Percentiles rank a stretch among this genome's conserved stretches.
Conservation (phyloP, 1,140 invertebrate species). For the Zaprionus inermis region DNA sequence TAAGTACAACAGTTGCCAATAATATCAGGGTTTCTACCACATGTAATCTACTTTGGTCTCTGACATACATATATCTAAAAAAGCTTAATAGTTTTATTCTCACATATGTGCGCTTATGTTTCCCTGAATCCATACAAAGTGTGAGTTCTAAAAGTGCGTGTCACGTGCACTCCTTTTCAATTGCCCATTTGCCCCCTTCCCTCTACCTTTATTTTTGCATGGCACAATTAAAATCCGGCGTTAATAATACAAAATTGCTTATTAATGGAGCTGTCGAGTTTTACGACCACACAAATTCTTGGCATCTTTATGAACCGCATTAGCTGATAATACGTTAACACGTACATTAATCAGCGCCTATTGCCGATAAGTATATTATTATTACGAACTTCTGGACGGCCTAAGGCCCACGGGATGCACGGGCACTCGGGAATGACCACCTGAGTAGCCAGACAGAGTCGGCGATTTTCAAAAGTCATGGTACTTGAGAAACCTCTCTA, state of each 20-base stretch:
- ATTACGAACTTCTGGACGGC: background rate
- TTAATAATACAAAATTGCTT: constrained; percentile 75
- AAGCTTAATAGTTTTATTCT: background rate
- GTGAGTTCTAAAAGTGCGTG: background rate
- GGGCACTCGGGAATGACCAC: background rate
- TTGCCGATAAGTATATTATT: constrained; percentile 17
- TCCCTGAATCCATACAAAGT: background rate
- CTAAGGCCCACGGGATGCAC: background rate
- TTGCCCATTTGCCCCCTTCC: background rate
- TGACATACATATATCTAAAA: background rate
- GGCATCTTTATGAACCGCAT: constrained; percentile 57
- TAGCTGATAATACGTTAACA: constrained; percentile 11
- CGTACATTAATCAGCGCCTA: constrained; percentile 1
- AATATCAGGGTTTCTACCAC: background rate
- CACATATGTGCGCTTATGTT: background rate
- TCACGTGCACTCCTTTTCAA: background rate
- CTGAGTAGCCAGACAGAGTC: constrained; percentile 17
- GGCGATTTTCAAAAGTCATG: constrained; percentile 31
- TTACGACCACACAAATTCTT: constrained; percentile 21
- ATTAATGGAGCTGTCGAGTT: constrained; percentile 64
- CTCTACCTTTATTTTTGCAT: background rate
- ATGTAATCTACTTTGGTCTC: background rate
- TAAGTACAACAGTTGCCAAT: background rate
- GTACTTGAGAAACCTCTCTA: constrained; percentile 27
- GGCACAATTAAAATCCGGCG: constrained; percentile 59